Conservation (phyloP, 2,888 invertebrate genomes). For the Harpalus rufipes region DNA sequence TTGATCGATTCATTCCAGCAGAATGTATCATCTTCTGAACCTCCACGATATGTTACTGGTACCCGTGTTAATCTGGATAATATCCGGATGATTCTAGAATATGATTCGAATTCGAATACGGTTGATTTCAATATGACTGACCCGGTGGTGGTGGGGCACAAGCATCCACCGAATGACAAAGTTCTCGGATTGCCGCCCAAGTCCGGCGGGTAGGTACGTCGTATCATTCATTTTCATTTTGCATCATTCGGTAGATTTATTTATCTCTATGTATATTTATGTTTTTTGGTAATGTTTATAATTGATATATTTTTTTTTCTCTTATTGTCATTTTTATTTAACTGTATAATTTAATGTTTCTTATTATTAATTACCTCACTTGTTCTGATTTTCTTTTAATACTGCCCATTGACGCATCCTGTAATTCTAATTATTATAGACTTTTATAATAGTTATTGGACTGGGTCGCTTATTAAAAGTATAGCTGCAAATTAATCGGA, state of each 20-base stretch:
- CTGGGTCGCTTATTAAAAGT: too few species aligned
- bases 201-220: conserved; percentile 69
- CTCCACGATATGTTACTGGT: conserved; percentile 74
- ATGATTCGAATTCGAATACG: conserved; percentile 82
- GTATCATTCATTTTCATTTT: conserved; percentile 15
- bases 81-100: conserved; percentile 81
- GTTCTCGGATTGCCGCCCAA: conserved; percentile 69
- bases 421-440: too few species aligned
- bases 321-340: too few species aligned
- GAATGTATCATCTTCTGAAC: conserved; percentile 39
- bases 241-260: neutral
- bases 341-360: too few species aligned
- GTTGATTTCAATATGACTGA: conserved; percentile 76
- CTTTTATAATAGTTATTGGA: too few species aligned
- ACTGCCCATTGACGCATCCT: too few species aligned
- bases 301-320: neutral
- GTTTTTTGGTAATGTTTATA: neutral
- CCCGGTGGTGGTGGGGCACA: neutral
- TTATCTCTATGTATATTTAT: neutral
- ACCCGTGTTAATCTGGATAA: conserved; percentile 80
- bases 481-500: too few species aligned
- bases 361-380: too few species aligned
- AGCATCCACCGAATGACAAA: conserved; percentile 63
- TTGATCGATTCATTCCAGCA: conserved; percentile 6
- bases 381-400: too few species aligned